phyloP scores from a whole-genome alignment of 2,113 vertebrate species.

The Nycticebus coucang region DNA sequence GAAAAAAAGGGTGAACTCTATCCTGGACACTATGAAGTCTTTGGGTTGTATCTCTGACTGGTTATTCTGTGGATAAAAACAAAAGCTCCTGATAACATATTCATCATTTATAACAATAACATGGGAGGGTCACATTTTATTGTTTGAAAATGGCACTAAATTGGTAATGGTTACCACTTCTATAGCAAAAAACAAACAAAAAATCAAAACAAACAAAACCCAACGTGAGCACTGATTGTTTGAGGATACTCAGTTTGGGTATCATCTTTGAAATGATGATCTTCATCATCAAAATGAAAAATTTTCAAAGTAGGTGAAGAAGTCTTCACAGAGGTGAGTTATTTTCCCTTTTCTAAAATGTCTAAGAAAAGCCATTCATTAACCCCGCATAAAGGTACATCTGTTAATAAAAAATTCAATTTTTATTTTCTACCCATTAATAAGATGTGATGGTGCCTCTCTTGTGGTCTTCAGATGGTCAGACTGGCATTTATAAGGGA shows the following conservation, averaged over 20 bases:
- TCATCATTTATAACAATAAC: constrained; percentile 11
- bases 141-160: background rate
- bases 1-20: background rate
- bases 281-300: background rate
- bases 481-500: constrained; percentile 3
- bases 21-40: background rate
- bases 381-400: background rate
- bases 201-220: too few species aligned
- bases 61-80: background rate
- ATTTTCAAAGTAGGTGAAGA: background rate
- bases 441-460: background rate
- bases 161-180: background rate
- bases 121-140: background rate
- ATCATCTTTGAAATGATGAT: too few species aligned
- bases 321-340: background rate
- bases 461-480: background rate
- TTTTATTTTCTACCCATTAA: constrained; percentile 21
- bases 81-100: constrained; percentile 14
- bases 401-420: background rate
- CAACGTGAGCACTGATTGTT: background rate
- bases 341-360: constrained; percentile 26
- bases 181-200: background rate
- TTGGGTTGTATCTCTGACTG: background rate
- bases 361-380: constrained; percentile 31
- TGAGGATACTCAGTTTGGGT: background rate